Evolutionary conservation across 1,140 invertebrate species (phyloP).

Genomic region (Lepidurus couesii): DNA sequence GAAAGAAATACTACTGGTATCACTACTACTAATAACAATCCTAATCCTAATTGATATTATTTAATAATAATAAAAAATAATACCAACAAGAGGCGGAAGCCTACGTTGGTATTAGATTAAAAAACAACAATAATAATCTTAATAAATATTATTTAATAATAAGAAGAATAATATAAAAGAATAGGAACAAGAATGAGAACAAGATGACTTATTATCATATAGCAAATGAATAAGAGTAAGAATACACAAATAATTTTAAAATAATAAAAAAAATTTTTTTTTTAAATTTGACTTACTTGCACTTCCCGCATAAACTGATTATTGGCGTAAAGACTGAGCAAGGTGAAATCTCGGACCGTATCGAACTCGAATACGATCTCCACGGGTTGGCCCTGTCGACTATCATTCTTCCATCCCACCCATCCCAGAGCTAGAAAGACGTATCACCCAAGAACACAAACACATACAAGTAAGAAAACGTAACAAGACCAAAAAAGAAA

Average conservation of each 20-base stretch:
- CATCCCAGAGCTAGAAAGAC: slow-evolving; percentile 63
- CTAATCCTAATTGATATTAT: neutral
- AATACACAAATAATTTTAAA: too few species aligned
- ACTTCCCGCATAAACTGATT: too few species aligned
- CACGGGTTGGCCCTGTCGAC: slow-evolving; percentile 55
- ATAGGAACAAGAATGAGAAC: too few species aligned
- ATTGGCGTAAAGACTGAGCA: slow-evolving; percentile 51
- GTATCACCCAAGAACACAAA: slow-evolving; percentile 41
- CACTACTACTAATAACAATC: neutral
- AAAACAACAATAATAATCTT: too few species aligned
- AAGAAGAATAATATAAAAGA: too few species aligned
- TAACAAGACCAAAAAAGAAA: neutral
- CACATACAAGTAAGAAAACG: neutral
- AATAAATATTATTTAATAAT: too few species aligned
- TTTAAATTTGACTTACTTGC: too few species aligned
- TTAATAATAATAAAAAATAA: neutral
- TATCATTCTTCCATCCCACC: slow-evolving; percentile 88
- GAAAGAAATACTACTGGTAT: neutral
- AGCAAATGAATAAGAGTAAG: too few species aligned
- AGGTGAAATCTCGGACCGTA: slow-evolving; percentile 75
- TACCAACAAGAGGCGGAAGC: too few species aligned
- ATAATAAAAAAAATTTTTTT: too few species aligned
- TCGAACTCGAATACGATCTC: slow-evolving; percentile 84
- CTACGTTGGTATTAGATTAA: too few species aligned
- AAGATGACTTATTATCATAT: too few species aligned